Conservation (phyloP, 2,888 invertebrate species). For the Athripsodes cinereus region DNA sequence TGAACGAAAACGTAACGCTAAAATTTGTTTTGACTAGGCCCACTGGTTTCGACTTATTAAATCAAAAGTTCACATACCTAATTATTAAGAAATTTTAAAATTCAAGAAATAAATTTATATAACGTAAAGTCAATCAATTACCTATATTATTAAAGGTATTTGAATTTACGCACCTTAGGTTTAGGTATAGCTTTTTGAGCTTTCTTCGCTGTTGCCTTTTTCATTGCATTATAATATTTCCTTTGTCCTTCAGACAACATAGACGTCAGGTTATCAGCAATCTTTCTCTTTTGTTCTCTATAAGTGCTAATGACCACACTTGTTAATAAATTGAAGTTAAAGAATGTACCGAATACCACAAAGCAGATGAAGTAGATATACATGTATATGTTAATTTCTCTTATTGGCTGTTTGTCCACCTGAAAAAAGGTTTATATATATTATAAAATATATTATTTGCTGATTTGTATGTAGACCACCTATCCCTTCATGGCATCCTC, state of each 20-base stretch:
- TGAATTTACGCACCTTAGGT: slow-evolving; percentile 87
- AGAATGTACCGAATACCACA: slow-evolving; percentile 98
- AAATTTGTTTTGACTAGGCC: too few relatives aligned
- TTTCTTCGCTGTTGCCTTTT: slow-evolving; percentile 98
- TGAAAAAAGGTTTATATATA: too few relatives aligned
- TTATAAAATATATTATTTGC: too few relatives aligned
- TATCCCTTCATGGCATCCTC: too few relatives aligned
- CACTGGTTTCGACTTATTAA: too few relatives aligned
- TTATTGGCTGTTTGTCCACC: slow-evolving; percentile 83
- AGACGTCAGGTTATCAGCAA: slow-evolving; percentile 96
- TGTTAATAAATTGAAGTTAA: slow-evolving; percentile 98
- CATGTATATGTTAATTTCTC: slow-evolving; percentile 94
- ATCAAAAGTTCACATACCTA: too few relatives aligned
- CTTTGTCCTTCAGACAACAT: slow-evolving; percentile 99
- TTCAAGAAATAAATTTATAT: not conserved
- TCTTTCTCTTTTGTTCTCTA: slow-evolving; percentile 98
- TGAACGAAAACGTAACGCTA: too few relatives aligned
- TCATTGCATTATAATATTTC: slow-evolving; percentile 99
- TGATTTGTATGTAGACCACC: too few relatives aligned
- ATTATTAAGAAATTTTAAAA: too few relatives aligned
- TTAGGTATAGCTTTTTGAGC: slow-evolving; percentile 96
- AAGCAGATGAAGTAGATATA: slow-evolving; percentile 98
- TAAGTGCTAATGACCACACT: slow-evolving; percentile 99
- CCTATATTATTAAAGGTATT: too few relatives aligned
- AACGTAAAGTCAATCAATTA: too few relatives aligned